These are phyloP conservation scores for Andrena chrysosceles DNA, from an alignment of 2,888 invertebrate genomes.

Conservation along the genomic window DNA sequence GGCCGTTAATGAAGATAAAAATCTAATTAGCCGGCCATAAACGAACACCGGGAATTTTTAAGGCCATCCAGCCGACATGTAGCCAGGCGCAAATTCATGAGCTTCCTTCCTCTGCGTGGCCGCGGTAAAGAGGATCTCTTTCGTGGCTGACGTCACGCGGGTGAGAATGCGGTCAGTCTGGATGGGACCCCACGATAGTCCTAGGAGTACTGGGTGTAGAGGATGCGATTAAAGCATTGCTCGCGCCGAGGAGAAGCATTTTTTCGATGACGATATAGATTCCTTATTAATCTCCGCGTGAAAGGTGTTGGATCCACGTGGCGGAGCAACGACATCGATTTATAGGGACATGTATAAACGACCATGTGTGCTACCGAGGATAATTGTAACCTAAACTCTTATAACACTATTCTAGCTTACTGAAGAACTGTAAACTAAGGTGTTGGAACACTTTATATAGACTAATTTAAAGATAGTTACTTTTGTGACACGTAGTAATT, in stretches of 20 bases:
- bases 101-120: slow-evolving; percentile 59
- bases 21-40: slow-evolving; percentile 79
- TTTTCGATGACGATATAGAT: slow-evolving; percentile 18
- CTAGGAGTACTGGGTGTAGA: slow-evolving; percentile 65
- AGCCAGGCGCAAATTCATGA: slow-evolving; percentile 74
- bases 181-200: slow-evolving; percentile 70
- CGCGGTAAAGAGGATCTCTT: slow-evolving; percentile 70
- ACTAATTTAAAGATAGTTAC: background rate
- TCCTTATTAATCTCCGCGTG: background rate
- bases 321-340: too few species aligned
- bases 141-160: slow-evolving; percentile 73
- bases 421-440: background rate
- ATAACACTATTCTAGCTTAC: too few species aligned
- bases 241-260: slow-evolving; percentile 33
- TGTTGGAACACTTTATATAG: background rate
- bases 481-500: background rate
- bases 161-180: slow-evolving; percentile 76
- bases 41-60: slow-evolving; percentile 77
- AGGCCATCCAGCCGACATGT: slow-evolving; percentile 63
- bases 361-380: too few species aligned
- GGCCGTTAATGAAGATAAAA: slow-evolving; percentile 77
- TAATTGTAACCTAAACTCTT: too few species aligned
- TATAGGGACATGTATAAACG: too few species aligned
- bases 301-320: background rate
- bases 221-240: slow-evolving; percentile 68